Conservation (phyloP, 2,888 invertebrate species). For the Ceramica pisi region DNA sequence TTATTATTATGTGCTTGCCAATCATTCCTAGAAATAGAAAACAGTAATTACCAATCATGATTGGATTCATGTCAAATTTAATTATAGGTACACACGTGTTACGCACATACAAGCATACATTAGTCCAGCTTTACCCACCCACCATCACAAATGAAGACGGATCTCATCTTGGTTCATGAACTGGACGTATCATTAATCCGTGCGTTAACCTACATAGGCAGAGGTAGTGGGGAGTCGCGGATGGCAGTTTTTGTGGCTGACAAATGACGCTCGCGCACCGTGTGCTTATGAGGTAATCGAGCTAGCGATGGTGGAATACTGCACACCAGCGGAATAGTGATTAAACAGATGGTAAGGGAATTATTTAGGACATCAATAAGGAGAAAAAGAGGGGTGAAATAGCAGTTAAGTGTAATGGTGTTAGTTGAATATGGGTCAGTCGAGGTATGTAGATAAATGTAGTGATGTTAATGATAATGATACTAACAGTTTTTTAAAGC, state of each 20-base stretch:
- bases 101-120: neutral
- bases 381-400: neutral
- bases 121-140: neutral
- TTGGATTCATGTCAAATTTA: neutral
- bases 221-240: neutral
- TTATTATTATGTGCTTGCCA: neutral
- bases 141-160: slow-evolving; percentile 62
- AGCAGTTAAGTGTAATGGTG: neutral
- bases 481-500: neutral
- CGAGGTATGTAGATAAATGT: neutral
- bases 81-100: too few species aligned
- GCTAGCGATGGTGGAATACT: slow-evolving; percentile 38
- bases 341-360: slow-evolving; percentile 12
- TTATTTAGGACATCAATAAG: slow-evolving; percentile 7
- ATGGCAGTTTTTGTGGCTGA: slow-evolving; percentile 60
- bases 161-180: slow-evolving; percentile 65
- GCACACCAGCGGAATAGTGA: slow-evolving; percentile 7
- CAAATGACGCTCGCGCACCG: slow-evolving; percentile 70
- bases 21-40: neutral
- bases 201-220: slow-evolving; percentile 28
- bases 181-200: slow-evolving; percentile 66
- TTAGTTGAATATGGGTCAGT: neutral
- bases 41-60: neutral
- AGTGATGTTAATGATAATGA: neutral
- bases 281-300: slow-evolving; percentile 74